Percentiles rank a stretch among this genome's conserved stretches.
Conservation (phyloP, 2,888 invertebrate species). For the Antheraea assamensis region DNA sequence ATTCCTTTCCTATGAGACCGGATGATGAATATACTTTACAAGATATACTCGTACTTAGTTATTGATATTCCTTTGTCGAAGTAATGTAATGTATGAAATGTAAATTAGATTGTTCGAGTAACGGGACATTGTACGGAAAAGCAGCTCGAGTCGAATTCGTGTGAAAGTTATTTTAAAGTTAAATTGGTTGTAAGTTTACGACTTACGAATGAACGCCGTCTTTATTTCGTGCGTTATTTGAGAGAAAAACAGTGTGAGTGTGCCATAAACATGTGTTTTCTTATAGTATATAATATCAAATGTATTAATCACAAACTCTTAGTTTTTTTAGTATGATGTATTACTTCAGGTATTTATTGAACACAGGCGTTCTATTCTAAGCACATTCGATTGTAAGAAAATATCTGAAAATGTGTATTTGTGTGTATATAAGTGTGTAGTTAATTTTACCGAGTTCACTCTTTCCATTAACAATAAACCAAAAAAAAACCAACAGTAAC, state of each 20-base stretch:
- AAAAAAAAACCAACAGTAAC: too few species aligned
- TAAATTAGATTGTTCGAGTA: constrained; percentile 14
- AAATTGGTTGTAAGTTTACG: constrained; percentile 64
- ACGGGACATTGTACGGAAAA: constrained; percentile 34
- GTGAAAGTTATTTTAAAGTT: constrained; percentile 69
- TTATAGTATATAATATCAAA: too few species aligned
- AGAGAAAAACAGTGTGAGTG: neutral
- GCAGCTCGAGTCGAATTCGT: constrained; percentile 33
- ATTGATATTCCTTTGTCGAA: too few species aligned
- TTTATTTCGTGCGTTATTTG: constrained; percentile 24
- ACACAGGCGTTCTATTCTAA: neutral
- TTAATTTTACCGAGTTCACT: neutral
- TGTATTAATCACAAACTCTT: constrained; percentile 21
- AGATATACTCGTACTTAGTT: too few species aligned
- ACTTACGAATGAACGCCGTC: constrained; percentile 48
- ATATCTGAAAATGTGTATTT: neutral
- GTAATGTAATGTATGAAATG: neutral
- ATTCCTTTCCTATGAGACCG: too few species aligned
- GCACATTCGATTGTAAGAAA: neutral
- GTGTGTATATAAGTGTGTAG: neutral
- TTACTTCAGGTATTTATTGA: neutral
- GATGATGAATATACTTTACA: too few species aligned
- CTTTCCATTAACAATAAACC: neutral
- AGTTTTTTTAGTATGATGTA: neutral
- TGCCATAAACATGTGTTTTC: too few species aligned